These are phyloP conservation scores for Drosophila tani DNA, from an alignment of 1,140 invertebrate species.

Conservation along the genomic window DNA sequence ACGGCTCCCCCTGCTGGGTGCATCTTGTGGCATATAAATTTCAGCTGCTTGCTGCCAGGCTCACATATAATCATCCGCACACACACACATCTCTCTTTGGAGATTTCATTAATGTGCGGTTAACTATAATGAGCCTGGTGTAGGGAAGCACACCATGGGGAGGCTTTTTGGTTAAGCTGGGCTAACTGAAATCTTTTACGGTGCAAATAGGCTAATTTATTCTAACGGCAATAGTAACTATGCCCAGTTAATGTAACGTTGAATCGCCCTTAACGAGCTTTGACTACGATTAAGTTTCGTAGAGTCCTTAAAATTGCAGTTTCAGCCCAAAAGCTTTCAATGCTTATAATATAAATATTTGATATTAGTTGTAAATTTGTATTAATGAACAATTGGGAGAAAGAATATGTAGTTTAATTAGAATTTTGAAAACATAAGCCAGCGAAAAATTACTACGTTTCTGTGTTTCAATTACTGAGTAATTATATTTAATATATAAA, in stretches of 20 bases:
- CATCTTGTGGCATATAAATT: constrained; percentile 72
- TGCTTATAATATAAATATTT: too few species aligned
- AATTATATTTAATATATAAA: too few species aligned
- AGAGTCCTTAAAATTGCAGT: neutral
- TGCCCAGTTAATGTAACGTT: constrained; percentile 5
- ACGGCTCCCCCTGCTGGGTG: constrained; percentile 21
- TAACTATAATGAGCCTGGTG: constrained; percentile 70
- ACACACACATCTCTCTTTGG: constrained; percentile 35
- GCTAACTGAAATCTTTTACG: constrained; percentile 34
- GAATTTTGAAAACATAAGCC: too few species aligned
- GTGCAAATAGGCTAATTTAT: constrained; percentile 36
- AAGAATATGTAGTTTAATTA: too few species aligned
- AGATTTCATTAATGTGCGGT: constrained; percentile 80
- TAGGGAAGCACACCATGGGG: constrained; percentile 32
- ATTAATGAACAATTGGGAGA: neutral
- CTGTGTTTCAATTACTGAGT: too few species aligned
- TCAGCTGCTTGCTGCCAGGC: constrained; percentile 47
- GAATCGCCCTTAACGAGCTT: too few species aligned
- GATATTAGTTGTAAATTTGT: neutral
- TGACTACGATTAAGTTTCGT: neutral
- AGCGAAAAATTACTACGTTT: too few species aligned
- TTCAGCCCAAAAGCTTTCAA: too few species aligned
- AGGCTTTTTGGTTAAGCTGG: constrained; percentile 27
- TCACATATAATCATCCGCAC: constrained; percentile 24
- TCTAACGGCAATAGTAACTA: constrained; percentile 24